A percentile compares a stretch with the other conserved stretches of the same genome.
phyloP scores from a whole-genome alignment of 2,888 invertebrate species.

The Aelia acuminata region DNA sequence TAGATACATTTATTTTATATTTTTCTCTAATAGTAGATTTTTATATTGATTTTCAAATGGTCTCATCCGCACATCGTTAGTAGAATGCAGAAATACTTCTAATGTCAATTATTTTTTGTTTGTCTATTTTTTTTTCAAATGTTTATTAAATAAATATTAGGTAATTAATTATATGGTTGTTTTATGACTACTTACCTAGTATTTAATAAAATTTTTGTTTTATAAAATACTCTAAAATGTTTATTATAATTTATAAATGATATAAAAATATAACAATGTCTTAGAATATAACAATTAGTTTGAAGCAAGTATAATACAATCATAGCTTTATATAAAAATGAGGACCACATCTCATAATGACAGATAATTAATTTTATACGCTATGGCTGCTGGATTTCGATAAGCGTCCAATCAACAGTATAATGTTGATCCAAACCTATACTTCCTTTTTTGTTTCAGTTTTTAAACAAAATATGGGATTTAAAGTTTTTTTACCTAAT shows the following conservation, averaged over 20 bases:
- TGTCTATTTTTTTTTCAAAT: neutral
- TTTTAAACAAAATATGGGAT: neutral
- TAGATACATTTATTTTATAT: neutral
- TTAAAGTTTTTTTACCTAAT: neutral
- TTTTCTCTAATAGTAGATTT: neutral
- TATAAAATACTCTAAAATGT: neutral
- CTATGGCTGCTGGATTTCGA: neutral
- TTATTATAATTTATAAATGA: neutral
- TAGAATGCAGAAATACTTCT: neutral
- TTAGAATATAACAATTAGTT: slow-evolving; percentile 15
- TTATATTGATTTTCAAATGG: neutral
- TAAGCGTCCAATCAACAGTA: neutral
- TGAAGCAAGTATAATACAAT: slow-evolving; percentile 8
- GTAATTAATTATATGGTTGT: neutral
- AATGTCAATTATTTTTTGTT: slow-evolving; percentile 4
- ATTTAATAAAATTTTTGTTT: neutral
- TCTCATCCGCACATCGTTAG: neutral
- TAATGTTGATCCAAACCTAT: neutral
- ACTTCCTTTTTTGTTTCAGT: neutral
- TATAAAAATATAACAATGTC: neutral
- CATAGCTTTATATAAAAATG: slow-evolving; percentile 35
- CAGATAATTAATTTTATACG: neutral
- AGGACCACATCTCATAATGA: slow-evolving; percentile 11
- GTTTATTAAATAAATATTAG: neutral
- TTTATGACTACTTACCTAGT: neutral